Base-by-base conservation (phyloP, 2,113 vertebrate species). In the Dendrocopos noguchii region DNA sequence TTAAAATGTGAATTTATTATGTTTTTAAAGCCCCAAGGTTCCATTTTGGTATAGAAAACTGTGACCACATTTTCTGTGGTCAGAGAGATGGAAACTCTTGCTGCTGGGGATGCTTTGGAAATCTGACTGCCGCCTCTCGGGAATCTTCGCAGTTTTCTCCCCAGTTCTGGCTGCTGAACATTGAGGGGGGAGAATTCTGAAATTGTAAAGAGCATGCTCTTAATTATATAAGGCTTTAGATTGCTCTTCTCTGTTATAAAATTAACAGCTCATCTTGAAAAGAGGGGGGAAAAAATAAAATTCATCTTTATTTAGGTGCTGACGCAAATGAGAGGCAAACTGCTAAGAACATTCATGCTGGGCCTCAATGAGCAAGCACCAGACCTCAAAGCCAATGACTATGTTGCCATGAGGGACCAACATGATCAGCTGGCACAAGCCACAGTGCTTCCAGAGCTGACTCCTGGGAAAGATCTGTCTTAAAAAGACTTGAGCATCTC, bases 181-280 rank as follows among this genome's bases (percentile, higher is more conserved):
- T 11, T 9, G 2, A 7, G 4, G 9, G 15, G 15, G 29, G 39
- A 47, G 1, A 3, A 31, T 53, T 61, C 81, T 27, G n/a, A 84
- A 84, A 27, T 59, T 65, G 88, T 36, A 1, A 33, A 80, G 90
- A 92, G 74, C 3, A 1, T 95, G 80, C 53, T 93, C 70, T 87
- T 90, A 94, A 95, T 95, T 91, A 93, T 52, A 3, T 22, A 73
- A 88, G 61, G 7, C 79, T 90, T 85, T 90, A 87, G 33, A 90
- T n/a, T 66, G 65, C 46, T 85, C 60, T 88, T 78, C 55, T 64
- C 64, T 67, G 34, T 90, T 90, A 91, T 59, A 77, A 91, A 94
- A 94, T 91, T 90, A 95, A 91, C 60, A 77, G 72, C 64, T 70
- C 67, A 53, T 96, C 85, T 91, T 95, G 78, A 74, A 82, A 91